Base-by-base conservation (phyloP, 1,140 invertebrate species). In the Brachionus plicatilis region DNA sequence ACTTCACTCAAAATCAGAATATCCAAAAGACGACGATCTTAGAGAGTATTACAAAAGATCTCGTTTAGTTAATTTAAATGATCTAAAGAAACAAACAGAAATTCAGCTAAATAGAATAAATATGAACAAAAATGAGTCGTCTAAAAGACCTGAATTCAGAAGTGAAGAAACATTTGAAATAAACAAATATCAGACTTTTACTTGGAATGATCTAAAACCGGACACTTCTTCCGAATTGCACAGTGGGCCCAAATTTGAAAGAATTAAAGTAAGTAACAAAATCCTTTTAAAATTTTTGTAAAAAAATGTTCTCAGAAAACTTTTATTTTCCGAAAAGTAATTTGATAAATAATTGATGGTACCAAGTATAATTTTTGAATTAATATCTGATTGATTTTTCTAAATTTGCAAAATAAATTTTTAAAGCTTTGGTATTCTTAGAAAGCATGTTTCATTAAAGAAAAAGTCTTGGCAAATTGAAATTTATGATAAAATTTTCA, bases 181-280 rank as follows among this genome's bases (percentile, higher is more conserved):
- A 60, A 24, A 20, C 8, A 60, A 60, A 6, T 17, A 53, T 53
- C 47, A 14, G 20, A 60, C 53, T 20, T 60, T 72, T 43, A 72
- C 68, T 41, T 88, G 88, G 88, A 86, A 85, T 4, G 85, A 86
- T 60, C 85, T 88, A 20, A 89, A 88, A 82, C 87, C 88, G 5
- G 86, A 86, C 12, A 86, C 86, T 24, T 85, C 86, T 76, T 86
- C 87, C 5, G 86, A 87, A n/a, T 86, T 88, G 37, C 88, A 87
- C 84, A 85, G 87, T 65, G 88, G 88, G 3, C 85, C 88, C 8
- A 88, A 88, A 84, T 89, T 88, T 88, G 88, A 89, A 84, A 87
- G 88, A 86, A 87, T 89, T 1, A 89, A 89, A 86, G 88, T 89
- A 84, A 83, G 5, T 33, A 29, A 24, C n/a, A 33, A 75, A 9